These are phyloP conservation scores for Jacana jacana DNA, from an alignment of 2,113 vertebrate genomes.

Conservation along the genomic window DNA sequence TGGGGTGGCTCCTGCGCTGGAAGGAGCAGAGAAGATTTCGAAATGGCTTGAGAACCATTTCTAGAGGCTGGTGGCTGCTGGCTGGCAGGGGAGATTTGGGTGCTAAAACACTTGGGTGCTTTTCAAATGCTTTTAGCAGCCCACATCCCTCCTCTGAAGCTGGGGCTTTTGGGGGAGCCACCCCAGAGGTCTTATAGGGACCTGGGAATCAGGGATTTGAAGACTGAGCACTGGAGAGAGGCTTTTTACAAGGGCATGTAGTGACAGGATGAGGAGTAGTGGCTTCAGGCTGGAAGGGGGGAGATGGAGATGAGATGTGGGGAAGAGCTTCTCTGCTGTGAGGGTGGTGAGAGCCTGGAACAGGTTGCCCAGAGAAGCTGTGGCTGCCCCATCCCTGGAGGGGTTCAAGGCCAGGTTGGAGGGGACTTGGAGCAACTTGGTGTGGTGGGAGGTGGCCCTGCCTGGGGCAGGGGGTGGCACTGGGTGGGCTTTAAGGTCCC, in stretches of 20 bases:
- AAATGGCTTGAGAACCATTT: background rate
- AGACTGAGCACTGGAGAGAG: background rate
- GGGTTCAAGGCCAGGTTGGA: background rate
- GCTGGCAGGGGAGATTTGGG: background rate
- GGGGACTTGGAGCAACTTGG: background rate
- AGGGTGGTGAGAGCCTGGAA: background rate
- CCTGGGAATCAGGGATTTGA: too few species aligned
- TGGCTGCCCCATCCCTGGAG: background rate
- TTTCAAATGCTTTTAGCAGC: background rate
- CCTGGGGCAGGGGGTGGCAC: background rate
- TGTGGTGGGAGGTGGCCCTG: background rate
- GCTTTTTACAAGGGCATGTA: background rate
- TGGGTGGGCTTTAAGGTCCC: background rate
- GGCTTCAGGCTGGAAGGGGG: background rate
- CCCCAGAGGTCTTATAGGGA: too few species aligned
- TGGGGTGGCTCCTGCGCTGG: fast-evolving
- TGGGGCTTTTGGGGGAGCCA: fast-evolving
- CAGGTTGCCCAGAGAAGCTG: background rate
- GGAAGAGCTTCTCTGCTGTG: background rate
- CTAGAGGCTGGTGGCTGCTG: background rate
- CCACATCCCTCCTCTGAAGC: background rate
- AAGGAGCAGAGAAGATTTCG: background rate
- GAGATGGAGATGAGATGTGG: background rate
- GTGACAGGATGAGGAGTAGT: too few species aligned
- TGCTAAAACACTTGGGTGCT: background rate